Conservation (phyloP, 2,888 invertebrate genomes). For the Mythimna vitellina region DNA sequence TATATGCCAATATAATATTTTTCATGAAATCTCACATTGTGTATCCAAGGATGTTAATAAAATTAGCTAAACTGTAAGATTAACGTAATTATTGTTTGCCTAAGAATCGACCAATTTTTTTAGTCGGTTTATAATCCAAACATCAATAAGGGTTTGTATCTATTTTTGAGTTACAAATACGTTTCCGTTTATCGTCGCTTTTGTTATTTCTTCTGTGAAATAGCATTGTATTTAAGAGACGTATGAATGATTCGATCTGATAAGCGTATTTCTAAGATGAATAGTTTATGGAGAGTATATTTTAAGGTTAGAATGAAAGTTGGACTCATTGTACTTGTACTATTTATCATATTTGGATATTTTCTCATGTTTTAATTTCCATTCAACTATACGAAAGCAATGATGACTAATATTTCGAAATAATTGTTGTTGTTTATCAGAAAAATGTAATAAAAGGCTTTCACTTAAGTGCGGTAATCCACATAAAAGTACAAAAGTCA, state of each 20-base stretch:
- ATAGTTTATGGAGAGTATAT: not conserved
- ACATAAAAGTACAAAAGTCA: not conserved
- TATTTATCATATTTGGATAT: constrained; percentile 18
- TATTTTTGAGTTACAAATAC: constrained; percentile 59
- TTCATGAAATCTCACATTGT: not conserved
- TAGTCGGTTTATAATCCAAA: constrained; percentile 77
- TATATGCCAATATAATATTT: not conserved
- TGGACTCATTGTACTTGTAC: constrained; percentile 28
- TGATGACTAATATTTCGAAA: not conserved
- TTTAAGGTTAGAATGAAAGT: constrained; percentile 56
- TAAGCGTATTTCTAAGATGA: not conserved
- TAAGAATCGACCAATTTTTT: constrained; percentile 35
- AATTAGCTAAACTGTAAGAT: not conserved
- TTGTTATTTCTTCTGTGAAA: constrained; percentile 30
- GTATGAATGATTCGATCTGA: constrained; percentile 10
- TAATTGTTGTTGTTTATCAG: not conserved
- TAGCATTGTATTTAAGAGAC: not conserved
- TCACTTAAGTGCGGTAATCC: not conserved
- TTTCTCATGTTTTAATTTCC: not conserved
- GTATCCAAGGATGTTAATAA: not conserved
- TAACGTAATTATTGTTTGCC: constrained; percentile 7
- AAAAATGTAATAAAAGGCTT: not conserved
- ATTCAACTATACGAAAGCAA: not conserved
- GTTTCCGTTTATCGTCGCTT: constrained; percentile 29
- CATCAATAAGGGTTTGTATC: constrained; percentile 75